Conservation (phyloP, 2,888 invertebrate genomes). For the Halictus ligatus region DNA sequence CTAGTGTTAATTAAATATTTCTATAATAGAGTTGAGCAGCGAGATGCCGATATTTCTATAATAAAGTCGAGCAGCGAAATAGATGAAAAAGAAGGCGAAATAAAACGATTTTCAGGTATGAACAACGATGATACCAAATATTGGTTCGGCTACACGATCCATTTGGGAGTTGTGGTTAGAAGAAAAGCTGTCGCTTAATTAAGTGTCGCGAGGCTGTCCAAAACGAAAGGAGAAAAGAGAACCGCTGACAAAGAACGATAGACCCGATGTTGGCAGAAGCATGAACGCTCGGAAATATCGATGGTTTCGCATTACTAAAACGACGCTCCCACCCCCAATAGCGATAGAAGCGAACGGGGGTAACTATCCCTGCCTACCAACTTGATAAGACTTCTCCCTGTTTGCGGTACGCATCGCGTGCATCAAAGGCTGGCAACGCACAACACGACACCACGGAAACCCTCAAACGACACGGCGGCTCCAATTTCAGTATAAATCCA, state of each 20-base stretch:
- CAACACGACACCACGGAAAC: slow-evolving; percentile 65
- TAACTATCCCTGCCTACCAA: slow-evolving; percentile 14
- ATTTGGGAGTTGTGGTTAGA: too few species aligned
- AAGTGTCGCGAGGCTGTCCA: neutral
- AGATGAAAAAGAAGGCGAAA: neutral
- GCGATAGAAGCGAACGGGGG: slow-evolving; percentile 14
- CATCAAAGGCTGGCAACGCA: slow-evolving; percentile 60
- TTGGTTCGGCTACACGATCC: too few species aligned
- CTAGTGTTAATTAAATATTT: too few species aligned
- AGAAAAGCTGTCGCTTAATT: neutral
- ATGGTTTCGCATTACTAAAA: slow-evolving; percentile 50
- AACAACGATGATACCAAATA: neutral
- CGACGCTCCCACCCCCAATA: slow-evolving; percentile 22
- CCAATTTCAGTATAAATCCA: slow-evolving; percentile 64
- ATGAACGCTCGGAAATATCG: neutral
- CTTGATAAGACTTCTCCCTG: slow-evolving; percentile 58
- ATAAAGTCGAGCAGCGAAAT: too few species aligned
- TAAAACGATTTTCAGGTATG: neutral
- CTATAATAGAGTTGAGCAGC: too few species aligned
- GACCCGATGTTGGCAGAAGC: neutral
- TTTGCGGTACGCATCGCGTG: slow-evolving; percentile 55
- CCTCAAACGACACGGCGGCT: slow-evolving; percentile 58
- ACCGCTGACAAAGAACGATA: neutral
- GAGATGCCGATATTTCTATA: too few species aligned
- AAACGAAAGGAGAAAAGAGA: neutral